phyloP scores from a whole-genome alignment of 2,113 vertebrate genomes.

The Albula glossodonta region DNA sequence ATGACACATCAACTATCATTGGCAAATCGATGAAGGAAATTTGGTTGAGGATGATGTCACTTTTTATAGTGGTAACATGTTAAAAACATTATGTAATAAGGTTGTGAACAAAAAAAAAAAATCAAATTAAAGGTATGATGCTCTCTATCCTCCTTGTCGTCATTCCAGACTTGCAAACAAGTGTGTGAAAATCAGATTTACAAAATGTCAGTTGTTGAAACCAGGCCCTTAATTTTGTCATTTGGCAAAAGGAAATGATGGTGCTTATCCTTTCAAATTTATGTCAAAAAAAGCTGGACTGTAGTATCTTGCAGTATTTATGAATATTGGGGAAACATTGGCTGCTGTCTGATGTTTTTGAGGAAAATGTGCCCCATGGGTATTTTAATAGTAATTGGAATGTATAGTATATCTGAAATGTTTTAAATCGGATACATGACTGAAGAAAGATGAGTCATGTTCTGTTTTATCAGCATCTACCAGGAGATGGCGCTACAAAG shows the following conservation, averaged over 20 bases:
- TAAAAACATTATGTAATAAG: slow-evolving; percentile 26
- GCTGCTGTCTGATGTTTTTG: too few species aligned
- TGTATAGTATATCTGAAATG: too few species aligned
- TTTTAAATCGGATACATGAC: too few species aligned
- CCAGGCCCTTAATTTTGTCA: background rate
- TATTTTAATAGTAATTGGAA: too few species aligned
- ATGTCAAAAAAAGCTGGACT: too few species aligned
- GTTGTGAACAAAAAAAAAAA: slow-evolving; percentile 20
- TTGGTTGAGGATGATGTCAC: slow-evolving; percentile 6
- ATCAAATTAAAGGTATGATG: slow-evolving; percentile 35
- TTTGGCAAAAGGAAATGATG: too few species aligned
- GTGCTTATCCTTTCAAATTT: too few species aligned
- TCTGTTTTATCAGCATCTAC: background rate
- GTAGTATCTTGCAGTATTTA: too few species aligned
- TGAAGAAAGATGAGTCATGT: too few species aligned
- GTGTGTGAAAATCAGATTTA: background rate
- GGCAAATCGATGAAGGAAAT: slow-evolving; percentile 22
- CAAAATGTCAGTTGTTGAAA: background rate
- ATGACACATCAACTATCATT: slow-evolving; percentile 9
- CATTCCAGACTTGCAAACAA: background rate
- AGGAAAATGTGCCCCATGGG: too few species aligned
- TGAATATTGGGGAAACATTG: too few species aligned
- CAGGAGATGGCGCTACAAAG: background rate
- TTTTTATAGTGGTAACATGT: slow-evolving; percentile 29
- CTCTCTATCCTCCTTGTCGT: slow-evolving; percentile 21